These are phyloP conservation scores for Belonocnema kinseyi DNA, from an alignment of 1,140 invertebrate species.

Conservation along the genomic window DNA sequence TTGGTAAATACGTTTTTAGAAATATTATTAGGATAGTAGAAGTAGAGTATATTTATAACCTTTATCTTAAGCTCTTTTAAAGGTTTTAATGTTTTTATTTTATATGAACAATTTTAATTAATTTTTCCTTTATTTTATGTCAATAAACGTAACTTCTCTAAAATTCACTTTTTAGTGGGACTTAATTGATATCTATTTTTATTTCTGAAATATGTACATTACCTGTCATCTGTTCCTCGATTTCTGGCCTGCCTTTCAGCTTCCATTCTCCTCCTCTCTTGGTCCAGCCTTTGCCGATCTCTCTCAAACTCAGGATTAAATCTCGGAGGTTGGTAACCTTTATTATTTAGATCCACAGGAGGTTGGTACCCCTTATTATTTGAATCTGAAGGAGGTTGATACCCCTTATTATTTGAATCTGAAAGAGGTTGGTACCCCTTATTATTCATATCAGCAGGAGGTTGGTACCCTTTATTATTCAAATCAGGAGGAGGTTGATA, in stretches of 20 bases:
- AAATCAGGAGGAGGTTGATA: neutral
- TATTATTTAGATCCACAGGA: neutral
- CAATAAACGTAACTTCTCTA: too few species aligned
- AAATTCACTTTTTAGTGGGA: neutral
- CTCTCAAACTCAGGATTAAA: neutral
- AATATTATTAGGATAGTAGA: too few species aligned
- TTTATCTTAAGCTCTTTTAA: too few species aligned
- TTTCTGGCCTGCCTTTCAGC: slow-evolving; percentile 18
- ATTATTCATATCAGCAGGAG: neutral
- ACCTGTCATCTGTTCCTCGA: slow-evolving; percentile 7
- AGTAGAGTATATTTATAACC: too few species aligned
- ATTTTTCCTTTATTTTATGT: too few species aligned
- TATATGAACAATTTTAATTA: too few species aligned
- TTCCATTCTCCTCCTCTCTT: slow-evolving; percentile 42
- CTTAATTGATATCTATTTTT: too few species aligned
- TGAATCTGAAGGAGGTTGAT: neutral
- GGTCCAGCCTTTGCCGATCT: slow-evolving; percentile 41
- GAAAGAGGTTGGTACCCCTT: neutral
- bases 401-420: neutral
- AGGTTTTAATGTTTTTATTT: too few species aligned
- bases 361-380: neutral
- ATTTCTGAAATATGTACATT: neutral
- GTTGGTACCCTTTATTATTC: neutral
- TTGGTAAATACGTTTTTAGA: too few species aligned
- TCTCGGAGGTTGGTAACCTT: neutral